Base-by-base conservation (phyloP, 2,888 invertebrate genomes). In the Heliothis peltigera region DNA sequence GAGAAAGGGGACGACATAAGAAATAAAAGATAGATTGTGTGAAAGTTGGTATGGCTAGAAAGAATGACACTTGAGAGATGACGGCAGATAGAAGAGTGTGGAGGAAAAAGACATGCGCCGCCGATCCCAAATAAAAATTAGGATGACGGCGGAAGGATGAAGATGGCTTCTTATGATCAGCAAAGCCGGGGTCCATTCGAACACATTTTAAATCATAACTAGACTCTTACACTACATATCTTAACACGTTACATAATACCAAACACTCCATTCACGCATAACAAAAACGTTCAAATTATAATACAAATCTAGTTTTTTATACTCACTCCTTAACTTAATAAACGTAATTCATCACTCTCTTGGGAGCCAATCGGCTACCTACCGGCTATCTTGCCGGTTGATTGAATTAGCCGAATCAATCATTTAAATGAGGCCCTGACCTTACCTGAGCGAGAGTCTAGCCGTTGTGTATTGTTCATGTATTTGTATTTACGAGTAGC, bases 321-420 rank as follows among this genome's bases (percentile, higher is more conserved):
- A 78, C 61, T 52, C 64, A 75, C 71, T 75, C 56, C 76, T 77
- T 75, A 77, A 83, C 64, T 66, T 85, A 87, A 85, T 84, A 84
- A 83, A 79, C 44, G 77, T 81, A 68, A 91, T 92, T 83, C 75
- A 90, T 92, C 92, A 91, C 89, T 69, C 88, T 17, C 77, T 77
- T 75, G 86, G 87, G 68, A 83, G 78, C 79, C 84, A 80, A 80
- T 83, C 80, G 75, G 91, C 93, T 92, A 92, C 92, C 87, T 87
- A 71, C 79, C 70, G 75, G 58, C 81, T 82, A 84, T 84, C 81
- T 78, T 75, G 64, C 70, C 71, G 72, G 81, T 82, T 91, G 91
- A 92, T 92, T 92, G 87, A 92, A 92, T 92, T 92, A 90, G 86
- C 71, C 80, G 70, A 84, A 92, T 93, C 83, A 86, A 92, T 93